These are phyloP conservation scores for Campylomormyrus numenius DNA, from an alignment of 2,113 vertebrate species.

Conservation along the genomic window DNA sequence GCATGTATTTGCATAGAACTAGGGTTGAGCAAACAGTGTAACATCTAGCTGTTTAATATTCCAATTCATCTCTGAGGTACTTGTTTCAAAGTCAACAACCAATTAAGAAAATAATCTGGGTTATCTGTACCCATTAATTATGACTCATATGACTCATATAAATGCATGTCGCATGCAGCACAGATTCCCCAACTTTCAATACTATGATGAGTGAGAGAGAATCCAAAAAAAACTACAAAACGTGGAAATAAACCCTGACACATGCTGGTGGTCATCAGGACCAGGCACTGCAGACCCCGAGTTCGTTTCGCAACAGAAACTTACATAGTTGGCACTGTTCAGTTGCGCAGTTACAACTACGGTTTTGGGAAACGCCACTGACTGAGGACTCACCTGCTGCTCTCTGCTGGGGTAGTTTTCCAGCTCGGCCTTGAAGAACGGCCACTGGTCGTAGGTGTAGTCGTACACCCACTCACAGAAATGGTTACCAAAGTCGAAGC, in stretches of 20 bases:
- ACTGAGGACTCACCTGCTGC: constrained; percentile 69
- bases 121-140: not conserved
- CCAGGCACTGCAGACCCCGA: not conserved
- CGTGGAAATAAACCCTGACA: not conserved
- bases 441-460: constrained; percentile 76
- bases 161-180: not conserved
- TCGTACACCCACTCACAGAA: constrained; percentile 91
- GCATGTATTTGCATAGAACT: not conserved
- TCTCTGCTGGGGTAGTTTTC: constrained; percentile 70
- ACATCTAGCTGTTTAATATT: not conserved
- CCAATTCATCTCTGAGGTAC: not conserved
- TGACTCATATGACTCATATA: not conserved
- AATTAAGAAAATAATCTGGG: not conserved
- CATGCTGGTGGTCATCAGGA: not conserved
- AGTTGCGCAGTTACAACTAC: not conserved
- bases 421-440: constrained; percentile 64
- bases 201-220: not conserved
- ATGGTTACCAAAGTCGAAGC: constrained; percentile 89
- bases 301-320: not conserved
- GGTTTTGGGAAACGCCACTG: not conserved
- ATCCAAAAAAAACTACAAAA: not conserved
- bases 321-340: not conserved
- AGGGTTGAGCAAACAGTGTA: not conserved
- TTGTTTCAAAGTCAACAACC: not conserved
- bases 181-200: not conserved